A percentile compares a stretch with the other conserved stretches of the same genome.
These are phyloP conservation scores for Brachionus rotundiformis DNA, from an alignment of 1,140 invertebrate genomes.

Conservation along the genomic window DNA sequence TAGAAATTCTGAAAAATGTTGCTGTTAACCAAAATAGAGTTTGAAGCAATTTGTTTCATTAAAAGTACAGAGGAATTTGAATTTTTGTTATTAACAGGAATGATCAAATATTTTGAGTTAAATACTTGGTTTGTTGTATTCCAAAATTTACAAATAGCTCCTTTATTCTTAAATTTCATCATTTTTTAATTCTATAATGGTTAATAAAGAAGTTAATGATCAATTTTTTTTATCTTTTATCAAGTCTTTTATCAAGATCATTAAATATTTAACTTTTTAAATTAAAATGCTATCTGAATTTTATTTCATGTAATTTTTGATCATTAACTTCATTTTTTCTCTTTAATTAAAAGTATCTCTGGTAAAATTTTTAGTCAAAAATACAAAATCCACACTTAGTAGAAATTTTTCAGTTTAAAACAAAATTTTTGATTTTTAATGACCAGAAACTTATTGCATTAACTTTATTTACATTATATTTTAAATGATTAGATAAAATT, in stretches of 20 bases:
- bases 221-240: no score
- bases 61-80: not conserved
- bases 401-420: not conserved
- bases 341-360: no score
- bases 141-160: not conserved
- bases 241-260: no score
- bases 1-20: not conserved
- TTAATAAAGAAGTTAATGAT: no score
- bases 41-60: slow-evolving; percentile 34
- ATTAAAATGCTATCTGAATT: no score
- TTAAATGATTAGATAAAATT: not conserved
- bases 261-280: no score
- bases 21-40: not conserved
- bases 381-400: no score
- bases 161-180: not conserved
- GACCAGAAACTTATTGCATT: not conserved
- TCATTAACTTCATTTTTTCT: no score
- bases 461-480: not conserved
- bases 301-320: no score
- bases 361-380: no score
- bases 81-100: not conserved
- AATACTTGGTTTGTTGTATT: not conserved
- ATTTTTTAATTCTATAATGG: not conserved
- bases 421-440: not conserved
- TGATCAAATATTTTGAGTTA: not conserved